These are phyloP conservation scores for Solenopsis invicta DNA, from an alignment of 1,140 invertebrate genomes.

Conservation along the genomic window DNA sequence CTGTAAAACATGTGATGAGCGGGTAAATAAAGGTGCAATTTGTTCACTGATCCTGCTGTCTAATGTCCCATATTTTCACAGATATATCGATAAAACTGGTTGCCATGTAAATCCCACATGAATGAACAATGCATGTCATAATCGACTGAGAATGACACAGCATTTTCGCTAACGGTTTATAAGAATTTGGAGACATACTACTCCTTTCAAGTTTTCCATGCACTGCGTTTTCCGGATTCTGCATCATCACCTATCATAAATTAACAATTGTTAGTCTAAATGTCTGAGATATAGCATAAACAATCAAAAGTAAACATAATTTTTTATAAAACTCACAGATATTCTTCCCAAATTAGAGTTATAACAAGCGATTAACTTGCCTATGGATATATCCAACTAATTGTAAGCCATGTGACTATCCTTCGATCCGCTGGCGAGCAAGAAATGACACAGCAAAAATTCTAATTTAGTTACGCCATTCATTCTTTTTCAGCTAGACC, in stretches of 20 bases:
- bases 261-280: background rate
- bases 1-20: slow-evolving; percentile 95
- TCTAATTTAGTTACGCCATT: slow-evolving; percentile 94
- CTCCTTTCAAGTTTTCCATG: slow-evolving; percentile 96
- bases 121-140: slow-evolving; percentile 93
- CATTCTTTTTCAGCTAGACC: slow-evolving; percentile 90
- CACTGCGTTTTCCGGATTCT: slow-evolving; percentile 99
- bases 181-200: slow-evolving; percentile 96
- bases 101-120: slow-evolving; percentile 95
- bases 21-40: slow-evolving; percentile 90
- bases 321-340: slow-evolving; percentile 81
- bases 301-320: background rate
- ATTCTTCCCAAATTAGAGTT: slow-evolving; percentile 92
- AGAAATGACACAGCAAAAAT: slow-evolving; percentile 99
- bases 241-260: slow-evolving; percentile 91
- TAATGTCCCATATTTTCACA: slow-evolving; percentile 98
- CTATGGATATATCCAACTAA: slow-evolving; percentile 98
- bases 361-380: slow-evolving; percentile 94
- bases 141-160: slow-evolving; percentile 96
- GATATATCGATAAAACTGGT: slow-evolving; percentile 93
- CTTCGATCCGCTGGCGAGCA: slow-evolving; percentile 94
- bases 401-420: slow-evolving; percentile 95
- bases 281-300: background rate
- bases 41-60: slow-evolving; percentile 92
- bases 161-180: slow-evolving; percentile 95